These are phyloP conservation scores for Acanthochromis polyacanthus DNA, from an alignment of 2,113 vertebrate species.

Conservation along the genomic window DNA sequence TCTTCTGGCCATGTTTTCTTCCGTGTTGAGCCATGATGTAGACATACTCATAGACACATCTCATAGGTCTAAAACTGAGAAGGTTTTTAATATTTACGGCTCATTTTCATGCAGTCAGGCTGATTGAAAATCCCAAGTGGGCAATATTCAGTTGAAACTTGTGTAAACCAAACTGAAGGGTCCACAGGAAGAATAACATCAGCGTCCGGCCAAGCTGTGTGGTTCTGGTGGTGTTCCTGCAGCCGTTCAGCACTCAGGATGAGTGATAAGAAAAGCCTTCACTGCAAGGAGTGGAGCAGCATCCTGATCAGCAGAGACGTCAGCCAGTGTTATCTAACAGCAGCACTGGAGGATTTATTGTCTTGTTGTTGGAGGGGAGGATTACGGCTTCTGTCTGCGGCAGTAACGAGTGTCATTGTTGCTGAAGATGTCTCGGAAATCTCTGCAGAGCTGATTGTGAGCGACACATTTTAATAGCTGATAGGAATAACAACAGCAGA, in stretches of 20 bases:
- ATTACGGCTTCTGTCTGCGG: not conserved
- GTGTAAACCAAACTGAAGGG: too few species aligned
- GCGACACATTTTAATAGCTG: not conserved
- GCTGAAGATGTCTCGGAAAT: not conserved
- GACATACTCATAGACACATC: too few species aligned
- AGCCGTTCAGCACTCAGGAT: not conserved
- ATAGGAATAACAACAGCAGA: not conserved
- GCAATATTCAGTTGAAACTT: too few species aligned
- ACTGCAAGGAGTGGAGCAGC: not conserved
- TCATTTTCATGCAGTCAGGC: too few species aligned
- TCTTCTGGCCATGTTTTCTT: too few species aligned
- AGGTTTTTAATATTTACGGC: too few species aligned
- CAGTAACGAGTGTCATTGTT: slow-evolving; percentile 13
- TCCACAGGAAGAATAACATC: not conserved
- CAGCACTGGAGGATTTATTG: slow-evolving; percentile 8
- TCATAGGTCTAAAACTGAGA: too few species aligned
- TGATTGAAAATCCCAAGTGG: too few species aligned
- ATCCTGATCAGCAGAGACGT: not conserved
- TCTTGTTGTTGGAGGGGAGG: slow-evolving; percentile 10
- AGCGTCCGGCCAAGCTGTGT: not conserved
- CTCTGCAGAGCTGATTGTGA: not conserved
- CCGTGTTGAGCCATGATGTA: too few species aligned
- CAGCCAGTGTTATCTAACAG: not conserved
- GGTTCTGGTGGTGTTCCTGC: not conserved
- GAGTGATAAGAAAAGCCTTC: slow-evolving; percentile 26